phyloP scores from a whole-genome alignment of 2,797 vertebrate species.

The Falco cherrug region DNA sequence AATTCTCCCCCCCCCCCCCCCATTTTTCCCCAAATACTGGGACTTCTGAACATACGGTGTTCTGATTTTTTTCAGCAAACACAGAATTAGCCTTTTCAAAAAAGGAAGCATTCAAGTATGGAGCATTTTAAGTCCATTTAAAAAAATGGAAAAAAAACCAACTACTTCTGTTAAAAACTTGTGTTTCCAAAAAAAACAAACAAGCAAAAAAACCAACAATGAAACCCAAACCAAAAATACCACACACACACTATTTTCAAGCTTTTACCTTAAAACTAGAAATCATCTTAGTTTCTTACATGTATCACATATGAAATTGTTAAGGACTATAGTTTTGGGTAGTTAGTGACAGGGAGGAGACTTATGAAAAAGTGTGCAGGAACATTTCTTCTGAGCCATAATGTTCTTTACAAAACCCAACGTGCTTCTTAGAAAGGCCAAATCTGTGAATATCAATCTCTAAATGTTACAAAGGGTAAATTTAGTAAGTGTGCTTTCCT shows the following conservation, averaged over 20 bases:
- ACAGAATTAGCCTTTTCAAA: neutral
- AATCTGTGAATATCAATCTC: neutral
- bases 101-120: neutral
- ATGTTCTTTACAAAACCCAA: neutral
- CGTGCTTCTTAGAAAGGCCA: neutral
- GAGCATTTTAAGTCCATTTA: neutral
- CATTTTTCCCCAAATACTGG: neutral
- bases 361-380: neutral
- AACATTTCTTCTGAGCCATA: neutral
- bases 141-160: neutral
- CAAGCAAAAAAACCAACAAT: too few species aligned
- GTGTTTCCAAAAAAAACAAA: neutral
- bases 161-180: neutral
- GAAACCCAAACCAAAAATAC: neutral
- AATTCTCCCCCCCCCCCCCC: neutral
- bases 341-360: neutral
- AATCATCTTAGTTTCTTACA: neutral
- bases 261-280: neutral
- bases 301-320: neutral
- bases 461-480: neutral
- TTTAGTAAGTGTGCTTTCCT: neutral
- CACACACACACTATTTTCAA: neutral
- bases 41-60: accelerated
- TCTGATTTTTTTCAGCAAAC: neutral
- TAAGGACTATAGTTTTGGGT: neutral